A percentile compares a stretch with the other conserved stretches of the same genome.
phyloP scores from a whole-genome alignment of 2,113 vertebrate genomes.

The Aythya baeri region DNA sequence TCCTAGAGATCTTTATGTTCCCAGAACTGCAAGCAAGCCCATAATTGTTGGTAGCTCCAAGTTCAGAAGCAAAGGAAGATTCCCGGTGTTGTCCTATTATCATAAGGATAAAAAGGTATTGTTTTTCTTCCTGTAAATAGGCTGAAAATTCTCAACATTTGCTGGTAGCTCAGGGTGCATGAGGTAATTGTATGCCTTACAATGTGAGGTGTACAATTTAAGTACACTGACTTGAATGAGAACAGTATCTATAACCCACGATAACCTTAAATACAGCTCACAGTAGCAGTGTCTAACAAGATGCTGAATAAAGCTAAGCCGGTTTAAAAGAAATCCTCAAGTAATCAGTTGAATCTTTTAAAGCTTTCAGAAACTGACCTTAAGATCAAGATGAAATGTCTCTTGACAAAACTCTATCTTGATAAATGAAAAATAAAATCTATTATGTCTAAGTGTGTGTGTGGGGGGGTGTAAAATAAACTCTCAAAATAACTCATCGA shows the following conservation, averaged over 20 bases:
- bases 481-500: neutral
- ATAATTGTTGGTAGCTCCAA: conserved; percentile 98
- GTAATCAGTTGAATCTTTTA: neutral
- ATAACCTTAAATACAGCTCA: neutral
- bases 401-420: neutral
- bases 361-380: neutral
- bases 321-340: conserved; percentile 1
- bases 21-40: conserved; percentile 90
- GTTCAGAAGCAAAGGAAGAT: conserved; percentile 98
- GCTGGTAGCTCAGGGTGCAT: neutral
- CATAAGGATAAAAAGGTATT: conserved; percentile 93
- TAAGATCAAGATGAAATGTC: neutral
- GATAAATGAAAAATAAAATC: neutral
- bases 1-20: conserved; percentile 93
- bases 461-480: fast-evolving
- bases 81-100: conserved; percentile 95
- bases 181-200: no score
- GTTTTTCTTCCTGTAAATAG: neutral
- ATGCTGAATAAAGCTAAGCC: neutral
- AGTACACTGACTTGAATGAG: neutral
- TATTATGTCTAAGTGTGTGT: neutral
- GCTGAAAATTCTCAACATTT: conserved; percentile 7
- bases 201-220: no score
- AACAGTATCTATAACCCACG: neutral
- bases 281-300: neutral